Evolutionary conservation across 2,113 vertebrate species (phyloP).

Genomic region (Mastomys coucha): DNA sequence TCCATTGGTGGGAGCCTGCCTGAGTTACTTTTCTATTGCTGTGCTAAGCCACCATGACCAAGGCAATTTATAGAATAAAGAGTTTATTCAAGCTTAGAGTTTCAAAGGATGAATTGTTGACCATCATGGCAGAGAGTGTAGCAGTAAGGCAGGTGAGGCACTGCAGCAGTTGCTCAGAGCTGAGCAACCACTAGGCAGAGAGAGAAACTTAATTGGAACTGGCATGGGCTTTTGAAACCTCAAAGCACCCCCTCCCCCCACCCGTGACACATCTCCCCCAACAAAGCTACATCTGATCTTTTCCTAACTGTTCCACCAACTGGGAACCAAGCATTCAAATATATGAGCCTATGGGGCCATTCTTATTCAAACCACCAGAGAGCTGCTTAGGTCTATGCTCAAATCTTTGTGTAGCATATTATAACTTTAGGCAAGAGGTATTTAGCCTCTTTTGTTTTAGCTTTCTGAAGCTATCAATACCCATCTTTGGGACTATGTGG

Average conservation of each 20-base stretch:
- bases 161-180: not conserved
- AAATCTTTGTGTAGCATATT: not conserved
- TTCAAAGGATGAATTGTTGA: not conserved
- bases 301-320: not conserved
- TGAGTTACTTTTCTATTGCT: not conserved
- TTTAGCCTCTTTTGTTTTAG: conserved; percentile 7
- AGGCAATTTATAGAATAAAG: not conserved
- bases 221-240: not conserved
- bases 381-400: not conserved
- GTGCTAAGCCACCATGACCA: not conserved
- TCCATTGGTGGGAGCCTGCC: not conserved
- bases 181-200: not conserved
- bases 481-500: not conserved
- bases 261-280: not conserved
- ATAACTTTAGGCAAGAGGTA: not conserved
- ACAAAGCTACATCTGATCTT: not conserved
- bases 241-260: not conserved
- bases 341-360: not conserved
- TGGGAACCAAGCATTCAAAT: not conserved
- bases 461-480: not conserved
- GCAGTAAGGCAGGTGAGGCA: not conserved
- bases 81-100: not conserved
- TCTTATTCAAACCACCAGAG: not conserved
- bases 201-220: not conserved
- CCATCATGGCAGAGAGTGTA: not conserved